Base-by-base conservation (phyloP, 2,888 invertebrate species). In the Drosophila limbata region DNA sequence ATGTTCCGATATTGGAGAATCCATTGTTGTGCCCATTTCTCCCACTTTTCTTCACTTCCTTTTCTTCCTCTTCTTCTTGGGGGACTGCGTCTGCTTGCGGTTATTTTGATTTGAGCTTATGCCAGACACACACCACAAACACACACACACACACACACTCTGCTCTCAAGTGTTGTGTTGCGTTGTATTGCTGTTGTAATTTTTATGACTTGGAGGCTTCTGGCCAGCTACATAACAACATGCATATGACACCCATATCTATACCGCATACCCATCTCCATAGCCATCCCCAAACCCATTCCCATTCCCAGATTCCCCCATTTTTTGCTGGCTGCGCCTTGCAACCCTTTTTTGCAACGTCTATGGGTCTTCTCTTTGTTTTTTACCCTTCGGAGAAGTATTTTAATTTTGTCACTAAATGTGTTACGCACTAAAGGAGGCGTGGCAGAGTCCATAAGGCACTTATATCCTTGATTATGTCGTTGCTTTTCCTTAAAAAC, bases 101-200 rank as follows among this genome's bases (percentile, higher is more conserved):
- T 64, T 78, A 69, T 78, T 78, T 77, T 66, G 78, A 78, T 77
- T 78, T 69, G 5, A 66, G 73, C 77, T 77, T 78, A 73, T 67
- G 63, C 51, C 48, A 21, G 15, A 44, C 59, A 57, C 62, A 52
- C 61, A 40, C 44, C 57, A 48, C 56, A 53, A 35, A 37, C 50
- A 37, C 39, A 44, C 59, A 57, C 25, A 25, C 25, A 25, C 25
- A 25, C 28, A 45, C 21, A 21, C 25, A 28, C 47, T 50, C 19
- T 47, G 19, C 53, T 51, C 51, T 66, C 79, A 68, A 75, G 57
- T 68, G 73, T 21, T 60, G 37, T 48, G 51, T 45, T 45, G 63
- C 53, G 44, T 42, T 71, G 45, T 57, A 35, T 55, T 55, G 59
- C 62, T 56, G 63, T 53, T 73, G 76, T 73, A 79, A 68, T 79